Conservation (phyloP, 2,113 vertebrate genomes). For the Sturnira hondurensis region DNA sequence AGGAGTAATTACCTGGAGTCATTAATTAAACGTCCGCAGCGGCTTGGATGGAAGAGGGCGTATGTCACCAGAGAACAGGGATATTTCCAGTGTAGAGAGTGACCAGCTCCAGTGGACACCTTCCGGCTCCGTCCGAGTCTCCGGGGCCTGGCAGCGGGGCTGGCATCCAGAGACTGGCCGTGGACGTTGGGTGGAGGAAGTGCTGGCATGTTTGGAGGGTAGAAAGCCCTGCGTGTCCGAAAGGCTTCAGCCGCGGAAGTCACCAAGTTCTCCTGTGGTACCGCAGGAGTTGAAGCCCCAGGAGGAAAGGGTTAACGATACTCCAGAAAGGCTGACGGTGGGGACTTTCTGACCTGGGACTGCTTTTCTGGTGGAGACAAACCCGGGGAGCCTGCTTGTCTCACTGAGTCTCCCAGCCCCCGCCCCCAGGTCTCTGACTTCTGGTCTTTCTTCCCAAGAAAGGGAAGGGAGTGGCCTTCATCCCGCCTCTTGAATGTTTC, state of each 20-base stretch:
- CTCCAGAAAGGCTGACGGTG: not conserved
- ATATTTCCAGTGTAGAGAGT: not conserved
- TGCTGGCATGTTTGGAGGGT: not conserved
- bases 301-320: not conserved
- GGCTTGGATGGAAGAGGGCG: fast-evolving
- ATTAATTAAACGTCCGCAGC: too few relatives aligned
- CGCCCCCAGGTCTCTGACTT: not conserved
- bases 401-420: not conserved
- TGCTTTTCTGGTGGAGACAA: not conserved
- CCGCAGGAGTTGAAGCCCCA: not conserved
- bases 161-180: fast-evolving
- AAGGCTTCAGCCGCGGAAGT: not conserved
- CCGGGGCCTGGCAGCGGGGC: not conserved
- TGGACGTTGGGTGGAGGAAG: not conserved
- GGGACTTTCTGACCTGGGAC: not conserved
- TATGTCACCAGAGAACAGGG: not conserved
- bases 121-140: too few relatives aligned
- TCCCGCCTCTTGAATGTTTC: not conserved
- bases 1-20: not conserved
- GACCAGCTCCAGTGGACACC: too few relatives aligned
- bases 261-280: too few relatives aligned
- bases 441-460: not conserved
- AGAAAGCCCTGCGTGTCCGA: not conserved
- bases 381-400: not conserved
- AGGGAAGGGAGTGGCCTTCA: not conserved